A percentile compares a stretch with the other conserved stretches of the same genome.
These are phyloP conservation scores for Bhutanitis thaidina DNA, from an alignment of 2,888 invertebrate species.

Conservation along the genomic window DNA sequence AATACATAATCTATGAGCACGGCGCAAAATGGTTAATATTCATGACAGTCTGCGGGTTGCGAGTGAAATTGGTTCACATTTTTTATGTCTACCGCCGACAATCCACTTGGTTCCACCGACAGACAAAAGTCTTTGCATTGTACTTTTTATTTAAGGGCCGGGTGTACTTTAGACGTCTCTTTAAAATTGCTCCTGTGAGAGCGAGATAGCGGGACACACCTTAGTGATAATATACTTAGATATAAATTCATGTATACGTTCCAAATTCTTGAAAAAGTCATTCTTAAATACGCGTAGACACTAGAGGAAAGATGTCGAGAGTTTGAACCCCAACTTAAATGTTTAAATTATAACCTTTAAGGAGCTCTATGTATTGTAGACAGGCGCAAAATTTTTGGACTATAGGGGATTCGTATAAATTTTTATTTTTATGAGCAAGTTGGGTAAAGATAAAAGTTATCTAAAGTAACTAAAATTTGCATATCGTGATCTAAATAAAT, in stretches of 20 bases:
- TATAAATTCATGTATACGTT: conserved; percentile 5
- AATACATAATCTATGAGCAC: conserved; percentile 35
- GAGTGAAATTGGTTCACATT: conserved; percentile 72
- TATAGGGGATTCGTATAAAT: too few relatives aligned
- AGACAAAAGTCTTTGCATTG: conserved; percentile 42
- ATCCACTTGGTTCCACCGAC: conserved; percentile 32
- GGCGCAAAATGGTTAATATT: conserved; percentile 72
- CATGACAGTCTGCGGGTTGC: conserved; percentile 68
- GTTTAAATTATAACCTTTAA: neutral
- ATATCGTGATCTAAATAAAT: too few relatives aligned
- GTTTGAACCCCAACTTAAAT: neutral
- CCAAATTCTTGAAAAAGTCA: conserved; percentile 2
- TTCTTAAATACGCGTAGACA: neutral
- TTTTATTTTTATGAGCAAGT: too few relatives aligned
- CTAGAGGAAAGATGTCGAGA: neutral
- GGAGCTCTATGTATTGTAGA: neutral
- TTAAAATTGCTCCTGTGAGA: conserved; percentile 22
- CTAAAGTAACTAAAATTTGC: too few relatives aligned
- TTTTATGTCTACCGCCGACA: conserved; percentile 57
- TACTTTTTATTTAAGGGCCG: conserved; percentile 57
- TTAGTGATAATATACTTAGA: neutral
- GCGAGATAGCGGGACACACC: conserved; percentile 17
- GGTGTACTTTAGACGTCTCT: conserved; percentile 37
- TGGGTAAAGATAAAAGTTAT: too few relatives aligned
- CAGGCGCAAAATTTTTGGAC: neutral